Evolutionary conservation across 2,888 invertebrate genomes (phyloP).

Genomic region (Orthonevra nobilis): DNA sequence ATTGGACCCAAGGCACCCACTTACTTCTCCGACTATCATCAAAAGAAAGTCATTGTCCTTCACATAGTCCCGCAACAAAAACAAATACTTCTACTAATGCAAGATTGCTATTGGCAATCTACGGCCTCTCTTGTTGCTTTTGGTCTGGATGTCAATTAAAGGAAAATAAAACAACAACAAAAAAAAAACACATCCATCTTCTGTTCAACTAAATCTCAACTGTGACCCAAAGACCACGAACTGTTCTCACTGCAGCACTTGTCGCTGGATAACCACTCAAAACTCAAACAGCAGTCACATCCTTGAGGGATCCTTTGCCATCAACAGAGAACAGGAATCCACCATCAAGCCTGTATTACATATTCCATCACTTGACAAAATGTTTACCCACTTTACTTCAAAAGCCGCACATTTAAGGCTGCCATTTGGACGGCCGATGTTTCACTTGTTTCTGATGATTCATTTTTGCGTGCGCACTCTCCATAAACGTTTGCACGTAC

Average conservation of each 20-base stretch:
- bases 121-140: too few species aligned
- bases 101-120: too few species aligned
- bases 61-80: too few species aligned
- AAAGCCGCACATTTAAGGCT: slow-evolving; percentile 50
- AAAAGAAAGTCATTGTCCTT: too few species aligned
- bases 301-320: slow-evolving; percentile 35
- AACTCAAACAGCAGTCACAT: slow-evolving; percentile 49
- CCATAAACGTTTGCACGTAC: slow-evolving; percentile 2
- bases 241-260: slow-evolving; percentile 25
- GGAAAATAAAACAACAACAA: too few species aligned
- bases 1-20: too few species aligned
- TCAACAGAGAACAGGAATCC: slow-evolving; percentile 16
- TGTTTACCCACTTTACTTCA: slow-evolving; percentile 56
- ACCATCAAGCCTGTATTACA: slow-evolving; percentile 34
- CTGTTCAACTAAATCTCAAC: slow-evolving; percentile 51
- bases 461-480: slow-evolving; percentile 39
- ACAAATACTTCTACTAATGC: too few species aligned
- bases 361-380: slow-evolving; percentile 57
- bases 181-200: too few species aligned
- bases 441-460: slow-evolving; percentile 57
- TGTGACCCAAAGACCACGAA: slow-evolving; percentile 62
- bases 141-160: too few species aligned
- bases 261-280: slow-evolving; percentile 55
- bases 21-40: too few species aligned
- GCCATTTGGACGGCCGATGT: slow-evolving; percentile 33